Evolutionary conservation across 1,140 invertebrate genomes (phyloP), one percentile per base, ranked within the genome.

Genomic region (Apis laboriosa): DNA sequence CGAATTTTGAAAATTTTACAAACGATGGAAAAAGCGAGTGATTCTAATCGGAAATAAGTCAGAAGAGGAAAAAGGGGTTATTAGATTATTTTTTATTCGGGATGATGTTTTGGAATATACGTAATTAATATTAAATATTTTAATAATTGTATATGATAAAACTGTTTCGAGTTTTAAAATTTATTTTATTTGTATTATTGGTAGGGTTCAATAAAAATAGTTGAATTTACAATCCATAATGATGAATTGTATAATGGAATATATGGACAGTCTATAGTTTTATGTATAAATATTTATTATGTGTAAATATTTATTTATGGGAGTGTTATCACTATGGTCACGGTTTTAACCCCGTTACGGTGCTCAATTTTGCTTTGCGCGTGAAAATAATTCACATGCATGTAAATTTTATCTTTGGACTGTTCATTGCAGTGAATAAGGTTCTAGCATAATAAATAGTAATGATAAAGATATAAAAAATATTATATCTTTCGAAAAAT

Each of bases 341-440:
- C 61, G 74, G 49, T 76, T 55, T 64, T 76, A 51, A 76, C 74
- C 74, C 43, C 43, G 60, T 76, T 34, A 76, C 74, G 55, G 61
- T 64, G n/a, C 24, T 64, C 61, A 53, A 21, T 24, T 76, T 49
- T 24, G 21, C 34, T 60, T 74, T 19, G 72, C 72, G 72, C 49
- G 72, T 56, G 56, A 74, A 49, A 15, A 9, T 43, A 56, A 74
- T 74, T 64, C 60, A n/a, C 61, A 21, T 64, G 28, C 43, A 51
- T 76, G 60, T 53, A 66, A 76, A 76, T 55, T 28, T 55, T 28
- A 76, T 66, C 74, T 76, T 24, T 11, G 17, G n/a, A 17, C 17
- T 19, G 72, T 43, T 17, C 21, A 19, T 17, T 19, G 24, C 61
- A 19, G 12, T 34, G 21, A 66, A 55, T 21, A 24, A 24, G 11